Evolutionary conservation across 1,140 invertebrate species (phyloP), one percentile per base, ranked within the genome.

Genomic region (Vollenhovia emeryi): DNA sequence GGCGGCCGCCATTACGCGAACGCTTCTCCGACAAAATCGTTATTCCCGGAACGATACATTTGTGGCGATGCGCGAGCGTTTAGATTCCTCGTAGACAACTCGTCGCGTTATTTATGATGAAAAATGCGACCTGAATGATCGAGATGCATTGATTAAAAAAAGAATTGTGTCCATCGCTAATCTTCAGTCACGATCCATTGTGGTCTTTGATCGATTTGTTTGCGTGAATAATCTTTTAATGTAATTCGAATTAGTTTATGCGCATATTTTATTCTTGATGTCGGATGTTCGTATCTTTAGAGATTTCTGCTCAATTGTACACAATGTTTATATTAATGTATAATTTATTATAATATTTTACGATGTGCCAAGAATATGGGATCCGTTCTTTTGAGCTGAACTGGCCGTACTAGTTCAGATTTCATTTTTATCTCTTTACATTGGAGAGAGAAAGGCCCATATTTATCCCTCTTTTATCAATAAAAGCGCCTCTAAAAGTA

Each of bases 1-100:
- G 62, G 69, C 74, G 78, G 59, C 89, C 85, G 89, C 88, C 76
- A 59, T 87, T 89, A 87, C 71, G 59, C 71, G 57, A 62, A 78
- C 55, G 11, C 33, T 60, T 60, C 55, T 57, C 15, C 27, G 52
- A 13, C 59, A 73, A 86, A 78, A 87, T 87, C 69, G 52, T 87
- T 89, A 57, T 27, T 84, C n/a, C 18, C 33, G 6, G 9, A 13
- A 15, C n/a, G n/a, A 18, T 33, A 33, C 21, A 18, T n/a, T 80
- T 30, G 21, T 15, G 0, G 2, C 15, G 8, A 15, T 30, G 52
- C 8, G 7, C 0, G 6, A 6, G 21, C 21, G 13, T 66, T n/a
- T 84, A 13, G 18, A 8, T 45, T 36, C 36, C 36, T n/a, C 13
- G 1, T 24, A 50, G 15, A 60, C 27, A 59, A 27, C 36, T 66